A percentile compares a stretch with the other conserved stretches of the same genome.
These are phyloP conservation scores for Conomelus anceps DNA, from an alignment of 2,888 invertebrate species.

Conservation along the genomic window DNA sequence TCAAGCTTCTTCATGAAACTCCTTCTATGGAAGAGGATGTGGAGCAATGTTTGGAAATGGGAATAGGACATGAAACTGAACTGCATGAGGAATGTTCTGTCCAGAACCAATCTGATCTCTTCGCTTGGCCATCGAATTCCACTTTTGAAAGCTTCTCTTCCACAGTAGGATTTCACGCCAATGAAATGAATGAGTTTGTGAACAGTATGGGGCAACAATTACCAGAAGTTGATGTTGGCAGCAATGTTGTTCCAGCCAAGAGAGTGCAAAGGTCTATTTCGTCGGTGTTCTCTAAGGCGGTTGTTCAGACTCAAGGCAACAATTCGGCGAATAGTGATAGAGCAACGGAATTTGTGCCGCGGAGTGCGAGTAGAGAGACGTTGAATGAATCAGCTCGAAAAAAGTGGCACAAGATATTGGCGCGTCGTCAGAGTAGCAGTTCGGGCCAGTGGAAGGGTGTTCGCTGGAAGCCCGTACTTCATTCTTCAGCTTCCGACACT, in stretches of 20 bases:
- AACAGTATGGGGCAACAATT: neutral
- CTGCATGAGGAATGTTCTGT: neutral
- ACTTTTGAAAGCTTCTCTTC: conserved; percentile 35
- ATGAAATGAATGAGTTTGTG: neutral
- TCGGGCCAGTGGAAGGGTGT: conserved; percentile 39
- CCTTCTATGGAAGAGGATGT: neutral
- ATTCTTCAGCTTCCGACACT: conserved; percentile 26
- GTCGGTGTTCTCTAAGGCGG: neutral
- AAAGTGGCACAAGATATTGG: conserved; percentile 37
- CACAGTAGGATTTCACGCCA: conserved; percentile 19
- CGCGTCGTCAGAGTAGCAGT: conserved; percentile 37
- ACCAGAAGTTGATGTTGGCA: neutral
- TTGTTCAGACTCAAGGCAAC: neutral
- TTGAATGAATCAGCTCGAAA: neutral
- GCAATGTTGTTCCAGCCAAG: neutral
- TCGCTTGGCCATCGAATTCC: conserved; percentile 30
- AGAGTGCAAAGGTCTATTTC: neutral
- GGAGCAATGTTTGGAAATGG: conserved; percentile 4
- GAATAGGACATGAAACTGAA: neutral
- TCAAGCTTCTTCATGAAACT: neutral
- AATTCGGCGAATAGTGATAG: neutral
- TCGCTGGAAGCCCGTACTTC: conserved; percentile 39
- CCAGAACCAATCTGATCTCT: neutral
- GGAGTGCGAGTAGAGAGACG: neutral
- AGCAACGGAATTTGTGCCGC: neutral